These are phyloP conservation scores for Teleogryllus occipitalis DNA, from an alignment of 1,140 invertebrate genomes.

Conservation along the genomic window DNA sequence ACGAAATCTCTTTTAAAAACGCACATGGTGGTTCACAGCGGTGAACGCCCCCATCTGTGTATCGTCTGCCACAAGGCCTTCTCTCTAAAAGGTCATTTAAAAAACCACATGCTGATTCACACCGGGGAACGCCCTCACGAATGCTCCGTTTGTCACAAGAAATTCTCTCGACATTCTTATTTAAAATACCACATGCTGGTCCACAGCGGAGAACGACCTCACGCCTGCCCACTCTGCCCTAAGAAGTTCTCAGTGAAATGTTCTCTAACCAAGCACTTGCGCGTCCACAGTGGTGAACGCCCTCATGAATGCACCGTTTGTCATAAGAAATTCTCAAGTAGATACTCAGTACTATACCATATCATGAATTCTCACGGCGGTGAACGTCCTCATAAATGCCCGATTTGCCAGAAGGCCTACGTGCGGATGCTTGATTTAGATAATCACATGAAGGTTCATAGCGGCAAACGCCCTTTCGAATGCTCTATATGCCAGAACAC, in stretches of 20 bases:
- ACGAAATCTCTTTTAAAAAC: not conserved
- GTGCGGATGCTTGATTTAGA: too few species aligned
- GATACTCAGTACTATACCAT: too few species aligned
- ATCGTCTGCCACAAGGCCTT: not conserved
- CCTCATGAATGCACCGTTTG: not conserved
- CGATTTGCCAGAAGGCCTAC: too few species aligned
- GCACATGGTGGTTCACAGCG: not conserved
- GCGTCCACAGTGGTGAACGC: not conserved
- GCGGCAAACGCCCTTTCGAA: too few species aligned
- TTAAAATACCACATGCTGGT: not conserved
- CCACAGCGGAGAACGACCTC: not conserved
- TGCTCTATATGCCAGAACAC: too few species aligned
- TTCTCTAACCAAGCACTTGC: not conserved
- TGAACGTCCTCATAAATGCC: too few species aligned
- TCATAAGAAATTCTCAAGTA: too few species aligned
- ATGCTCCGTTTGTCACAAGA: not conserved
- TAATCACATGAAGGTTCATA: too few species aligned
- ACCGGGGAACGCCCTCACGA: not conserved
- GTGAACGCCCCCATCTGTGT: not conserved
- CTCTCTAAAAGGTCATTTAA: not conserved
- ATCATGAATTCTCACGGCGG: too few species aligned
- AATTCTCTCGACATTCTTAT: not conserved
- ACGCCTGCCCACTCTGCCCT: not conserved
- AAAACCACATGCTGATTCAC: constrained; percentile 3
- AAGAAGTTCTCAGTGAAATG: not conserved